phyloP scores from a whole-genome alignment of 2,888 invertebrate genomes.

The Protodeltote pygarga region DNA sequence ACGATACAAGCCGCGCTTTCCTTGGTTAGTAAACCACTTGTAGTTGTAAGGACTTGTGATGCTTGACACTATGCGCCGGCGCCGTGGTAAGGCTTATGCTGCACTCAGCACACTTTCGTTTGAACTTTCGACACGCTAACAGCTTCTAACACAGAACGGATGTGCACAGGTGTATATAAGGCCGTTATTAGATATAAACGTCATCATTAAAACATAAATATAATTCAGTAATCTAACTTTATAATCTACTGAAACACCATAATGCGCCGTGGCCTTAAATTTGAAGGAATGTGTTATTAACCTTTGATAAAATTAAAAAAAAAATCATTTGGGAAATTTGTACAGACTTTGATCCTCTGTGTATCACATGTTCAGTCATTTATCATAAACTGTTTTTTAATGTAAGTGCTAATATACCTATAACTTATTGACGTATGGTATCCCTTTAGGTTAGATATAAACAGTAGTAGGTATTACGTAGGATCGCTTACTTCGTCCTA shows the following conservation, averaged over 20 bases:
- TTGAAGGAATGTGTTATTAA: constrained; percentile 82
- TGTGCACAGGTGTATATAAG: constrained; percentile 67
- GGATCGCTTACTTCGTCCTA: constrained; percentile 78
- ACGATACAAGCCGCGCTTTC: constrained; percentile 72
- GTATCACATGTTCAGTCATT: constrained; percentile 65
- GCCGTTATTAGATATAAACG: constrained; percentile 65
- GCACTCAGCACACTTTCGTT: constrained; percentile 41
- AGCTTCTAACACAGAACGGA: constrained; percentile 29
- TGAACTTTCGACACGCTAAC: constrained; percentile 35
- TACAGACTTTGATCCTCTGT: constrained; percentile 69
- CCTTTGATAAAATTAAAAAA: constrained; percentile 70
- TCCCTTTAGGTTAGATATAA: constrained; percentile 76
- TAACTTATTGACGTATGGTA: constrained; percentile 69
- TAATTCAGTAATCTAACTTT: constrained; percentile 77
- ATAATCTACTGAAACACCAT: constrained; percentile 86
- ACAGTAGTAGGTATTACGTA: constrained; percentile 62
- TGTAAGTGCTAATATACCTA: constrained; percentile 71
- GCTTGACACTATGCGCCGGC: constrained; percentile 46
- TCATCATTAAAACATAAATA: constrained; percentile 70
- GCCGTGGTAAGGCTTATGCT: constrained; percentile 52
- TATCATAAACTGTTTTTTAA: constrained; percentile 61
- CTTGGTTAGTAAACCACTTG: constrained; percentile 61
- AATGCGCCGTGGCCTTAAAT: constrained; percentile 86
- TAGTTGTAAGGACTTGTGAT: constrained; percentile 64
- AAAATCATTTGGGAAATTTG: constrained; percentile 60